Conservation (phyloP, 2,888 invertebrate genomes). For the Drosophila ustulata region DNA sequence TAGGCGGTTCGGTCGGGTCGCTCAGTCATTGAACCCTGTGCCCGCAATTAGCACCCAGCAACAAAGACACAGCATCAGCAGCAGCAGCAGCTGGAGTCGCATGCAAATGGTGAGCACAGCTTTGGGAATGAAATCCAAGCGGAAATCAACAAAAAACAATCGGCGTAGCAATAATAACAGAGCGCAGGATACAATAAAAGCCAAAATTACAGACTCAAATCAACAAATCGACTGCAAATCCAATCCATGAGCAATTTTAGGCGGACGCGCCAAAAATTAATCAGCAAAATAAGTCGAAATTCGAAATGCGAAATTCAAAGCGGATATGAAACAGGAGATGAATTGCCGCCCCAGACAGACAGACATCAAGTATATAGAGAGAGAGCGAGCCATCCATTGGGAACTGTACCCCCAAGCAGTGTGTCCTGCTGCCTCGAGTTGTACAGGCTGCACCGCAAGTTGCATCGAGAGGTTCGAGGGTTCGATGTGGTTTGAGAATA, state of each 20-base stretch:
- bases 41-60: conserved; percentile 50
- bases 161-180: conserved; percentile 49
- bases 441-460: conserved; percentile 55
- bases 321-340: conserved; percentile 79
- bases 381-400: conserved; percentile 3
- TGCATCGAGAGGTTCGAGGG: conserved; percentile 47
- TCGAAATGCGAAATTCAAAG: conserved; percentile 38
- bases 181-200: conserved; percentile 35
- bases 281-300: conserved; percentile 40
- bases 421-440: conserved; percentile 29
- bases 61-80: conserved; percentile 3
- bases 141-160: conserved; percentile 53
- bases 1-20: conserved; percentile 33
- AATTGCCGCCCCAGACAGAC: conserved; percentile 49
- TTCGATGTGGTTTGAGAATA: conserved; percentile 56
- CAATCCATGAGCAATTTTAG: conserved; percentile 54
- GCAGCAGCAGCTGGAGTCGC: conserved; percentile 15
- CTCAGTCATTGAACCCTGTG: conserved; percentile 64
- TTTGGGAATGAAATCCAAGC: conserved; percentile 9
- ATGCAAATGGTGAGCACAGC: conserved; percentile 27
- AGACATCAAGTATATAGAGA: not conserved
- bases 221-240: conserved; percentile 13
- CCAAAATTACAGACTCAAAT: conserved; percentile 35
- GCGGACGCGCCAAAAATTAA: conserved; percentile 52
- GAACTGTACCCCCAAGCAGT: conserved; percentile 47